A percentile compares a stretch with the other conserved stretches of the same genome.
Evolutionary conservation across 2,888 invertebrate species (phyloP).

Genomic region (Camponotus fellah): DNA sequence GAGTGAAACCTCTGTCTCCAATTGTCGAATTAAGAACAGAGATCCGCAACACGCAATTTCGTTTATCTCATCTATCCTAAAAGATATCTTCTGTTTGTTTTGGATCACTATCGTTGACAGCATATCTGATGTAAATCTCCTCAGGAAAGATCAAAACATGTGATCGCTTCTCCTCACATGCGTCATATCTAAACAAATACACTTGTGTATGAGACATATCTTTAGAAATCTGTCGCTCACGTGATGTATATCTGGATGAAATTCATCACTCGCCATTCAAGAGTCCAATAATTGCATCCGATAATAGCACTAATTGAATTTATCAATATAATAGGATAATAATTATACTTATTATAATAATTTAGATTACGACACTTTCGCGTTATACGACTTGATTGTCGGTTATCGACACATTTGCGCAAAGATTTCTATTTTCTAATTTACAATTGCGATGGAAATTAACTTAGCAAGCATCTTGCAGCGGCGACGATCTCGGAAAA

Average conservation of each 20-base stretch:
- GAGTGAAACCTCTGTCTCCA: constrained; percentile 16
- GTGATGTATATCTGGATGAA: constrained; percentile 11
- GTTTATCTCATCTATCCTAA: constrained; percentile 30
- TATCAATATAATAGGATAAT: not conserved
- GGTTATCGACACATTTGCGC: constrained; percentile 4
- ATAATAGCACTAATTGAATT: not conserved
- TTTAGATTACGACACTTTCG: not conserved
- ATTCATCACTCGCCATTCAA: not conserved
- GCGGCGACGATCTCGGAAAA: constrained; percentile 1
- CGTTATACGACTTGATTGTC: not conserved
- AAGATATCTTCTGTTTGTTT: constrained; percentile 20
- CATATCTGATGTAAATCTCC: constrained; percentile 85
- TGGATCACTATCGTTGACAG: constrained; percentile 56
- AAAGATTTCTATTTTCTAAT: not conserved
- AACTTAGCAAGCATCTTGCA: constrained; percentile 8
- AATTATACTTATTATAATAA: not conserved
- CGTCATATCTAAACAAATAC: not conserved
- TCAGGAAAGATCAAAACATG: constrained; percentile 63
- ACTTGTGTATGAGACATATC: not conserved
- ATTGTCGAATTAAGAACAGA: not conserved
- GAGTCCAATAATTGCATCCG: constrained; percentile 4
- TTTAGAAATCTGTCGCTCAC: constrained; percentile 25
- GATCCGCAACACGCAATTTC: not conserved
- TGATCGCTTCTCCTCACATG: constrained; percentile 18
- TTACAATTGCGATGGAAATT: not conserved